Conservation (phyloP, 1,140 invertebrate species). For the Globodera ellingtonae region DNA sequence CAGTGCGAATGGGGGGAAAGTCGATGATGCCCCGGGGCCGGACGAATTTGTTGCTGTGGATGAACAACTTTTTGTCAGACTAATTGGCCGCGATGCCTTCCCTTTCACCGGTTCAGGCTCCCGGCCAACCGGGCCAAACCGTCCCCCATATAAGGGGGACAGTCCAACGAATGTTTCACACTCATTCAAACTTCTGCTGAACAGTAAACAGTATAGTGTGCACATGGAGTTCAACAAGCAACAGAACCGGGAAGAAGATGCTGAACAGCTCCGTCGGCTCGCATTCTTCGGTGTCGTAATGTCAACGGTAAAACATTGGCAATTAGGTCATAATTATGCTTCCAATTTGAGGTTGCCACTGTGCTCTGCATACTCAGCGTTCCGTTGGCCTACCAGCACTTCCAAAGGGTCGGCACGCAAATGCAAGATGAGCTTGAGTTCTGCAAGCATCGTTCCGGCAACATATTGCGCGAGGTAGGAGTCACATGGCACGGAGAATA, state of each 20-base stretch:
- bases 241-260: not conserved
- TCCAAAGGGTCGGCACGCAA: conserved; percentile 52
- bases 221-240: not conserved
- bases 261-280: not conserved
- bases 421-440: conserved; percentile 62
- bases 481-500: too few relatives aligned
- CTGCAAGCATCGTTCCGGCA: conserved; percentile 55
- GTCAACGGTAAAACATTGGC: not conserved
- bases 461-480: conserved; percentile 60
- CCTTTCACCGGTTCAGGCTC: not conserved
- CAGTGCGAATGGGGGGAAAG: not conserved
- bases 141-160: not conserved
- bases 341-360: conserved; percentile 41
- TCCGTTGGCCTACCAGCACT: conserved; percentile 57
- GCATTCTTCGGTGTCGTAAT: not conserved
- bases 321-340: too few relatives aligned
- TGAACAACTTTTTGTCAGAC: not conserved
- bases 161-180: not conserved
- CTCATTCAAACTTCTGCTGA: too few relatives aligned
- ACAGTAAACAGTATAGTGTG: not conserved
- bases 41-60: not conserved
- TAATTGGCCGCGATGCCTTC: not conserved
- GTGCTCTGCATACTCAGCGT: conserved; percentile 55
- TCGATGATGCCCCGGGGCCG: too few relatives aligned
- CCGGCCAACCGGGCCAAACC: not conserved